phyloP scores from a whole-genome alignment of 2,797 vertebrate species.

The Chiloscyllium punctatum region DNA sequence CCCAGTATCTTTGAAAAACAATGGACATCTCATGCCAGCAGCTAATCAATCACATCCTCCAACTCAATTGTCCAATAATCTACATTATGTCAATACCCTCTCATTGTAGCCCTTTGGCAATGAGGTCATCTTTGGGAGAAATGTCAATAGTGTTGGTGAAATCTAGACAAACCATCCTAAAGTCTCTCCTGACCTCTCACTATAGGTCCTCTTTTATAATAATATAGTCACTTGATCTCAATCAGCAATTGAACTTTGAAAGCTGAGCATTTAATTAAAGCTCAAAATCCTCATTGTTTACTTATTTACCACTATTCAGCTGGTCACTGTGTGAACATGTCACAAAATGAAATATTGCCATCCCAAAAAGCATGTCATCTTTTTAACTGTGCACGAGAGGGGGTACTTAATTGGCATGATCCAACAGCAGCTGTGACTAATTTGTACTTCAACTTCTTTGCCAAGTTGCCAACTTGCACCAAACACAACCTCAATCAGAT shows the following conservation, averaged over 20 bases:
- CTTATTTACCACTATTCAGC: not conserved
- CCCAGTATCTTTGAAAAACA: too few species aligned
- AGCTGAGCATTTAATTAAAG: not conserved
- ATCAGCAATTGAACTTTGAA: not conserved
- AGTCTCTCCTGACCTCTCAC: not conserved
- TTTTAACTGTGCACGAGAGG: not conserved
- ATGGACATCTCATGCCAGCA: not conserved
- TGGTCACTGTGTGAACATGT: not conserved
- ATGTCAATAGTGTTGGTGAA: not conserved
- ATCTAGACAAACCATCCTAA: not conserved
- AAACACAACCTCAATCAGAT: not conserved
- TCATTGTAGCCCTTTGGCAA: not conserved
- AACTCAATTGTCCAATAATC: not conserved
- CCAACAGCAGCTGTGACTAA: not conserved
- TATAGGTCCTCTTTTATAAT: not conserved
- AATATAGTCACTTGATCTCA: not conserved
- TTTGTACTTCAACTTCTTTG: not conserved
- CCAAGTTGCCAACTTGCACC: not conserved
- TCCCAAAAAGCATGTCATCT: not conserved
- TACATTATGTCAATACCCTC: not conserved
- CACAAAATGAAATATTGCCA: not conserved
- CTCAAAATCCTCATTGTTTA: not conserved
- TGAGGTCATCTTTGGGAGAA: not conserved
- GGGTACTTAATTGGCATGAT: not conserved
- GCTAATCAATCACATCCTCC: not conserved